Base-by-base conservation (phyloP, 2,797 vertebrate genomes). In the Rousettus madagascariensis region DNA sequence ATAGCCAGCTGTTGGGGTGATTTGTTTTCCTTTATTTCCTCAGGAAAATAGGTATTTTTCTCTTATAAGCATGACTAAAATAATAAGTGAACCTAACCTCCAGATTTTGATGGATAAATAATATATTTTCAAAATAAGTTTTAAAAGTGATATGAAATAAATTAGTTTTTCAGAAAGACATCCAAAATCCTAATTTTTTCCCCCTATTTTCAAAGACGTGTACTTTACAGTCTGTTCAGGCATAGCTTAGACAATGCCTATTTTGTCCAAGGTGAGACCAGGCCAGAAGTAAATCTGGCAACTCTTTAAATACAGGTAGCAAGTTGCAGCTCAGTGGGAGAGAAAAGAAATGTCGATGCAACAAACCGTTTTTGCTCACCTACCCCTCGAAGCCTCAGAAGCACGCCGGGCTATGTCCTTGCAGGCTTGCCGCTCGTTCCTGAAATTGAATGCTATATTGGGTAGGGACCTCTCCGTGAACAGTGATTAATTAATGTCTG, bases 401-500 rank as follows among this genome's bases (percentile, higher is more conserved):
- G n/a, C 49, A 22, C n/a, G 30, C 16, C 71, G 26, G 16, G 15
- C 46, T 72, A 30, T 75, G 91, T 41, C 51, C n/a, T 28, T 46
- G 3, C 1, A 16, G 8, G 15, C 78, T 68, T 83, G 24, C 49
- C n/a, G 5, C 16, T 72, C 65, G 66, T 83, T 94, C 43, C 77
- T 83, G 63, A 51, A 86, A 69, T 8, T 12, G 22, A 86, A 57
- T 28, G 51, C 6, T 65, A 5, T 69, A 9, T 33, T 22, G 9
- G 12, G 8, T 59, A 82, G 33, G 20, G 24, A 51, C 15, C 53
- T 85, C 6, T 86, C 78, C 71, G 59, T 43, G 46, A n/a, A 66
- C 36, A 71, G 7, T 61, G 8, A 90, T 82, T 78, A 88, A 87
- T 90, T 80, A 92, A 90, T 95, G 86, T 90, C 90, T 90, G 55